phyloP scores from a whole-genome alignment of 1,140 invertebrate species.

The Phenacoccus solenopsis region DNA sequence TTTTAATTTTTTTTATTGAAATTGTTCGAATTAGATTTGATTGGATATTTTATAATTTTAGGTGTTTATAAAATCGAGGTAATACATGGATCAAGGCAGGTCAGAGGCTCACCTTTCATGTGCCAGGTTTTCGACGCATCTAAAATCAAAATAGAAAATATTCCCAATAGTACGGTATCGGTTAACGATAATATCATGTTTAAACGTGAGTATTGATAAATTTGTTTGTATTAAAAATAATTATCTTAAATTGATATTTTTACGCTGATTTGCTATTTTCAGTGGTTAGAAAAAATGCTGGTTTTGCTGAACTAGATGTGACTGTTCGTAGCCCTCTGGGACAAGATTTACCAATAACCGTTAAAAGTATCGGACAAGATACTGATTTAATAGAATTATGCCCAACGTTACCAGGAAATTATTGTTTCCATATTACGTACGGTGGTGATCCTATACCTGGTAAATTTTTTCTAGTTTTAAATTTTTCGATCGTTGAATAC shows the following conservation, averaged over 20 bases:
- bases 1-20: conserved; percentile 20
- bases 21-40: too few species aligned
- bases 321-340: conserved; percentile 80
- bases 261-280: conserved; percentile 31
- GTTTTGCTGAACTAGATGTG: conserved; percentile 78
- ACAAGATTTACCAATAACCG: conserved; percentile 67
- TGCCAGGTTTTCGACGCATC: conserved; percentile 89
- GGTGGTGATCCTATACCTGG: conserved; percentile 50
- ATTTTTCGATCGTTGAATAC: too few species aligned
- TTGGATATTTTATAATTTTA: too few species aligned
- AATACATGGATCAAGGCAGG: conserved; percentile 74
- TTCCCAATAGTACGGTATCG: conserved; percentile 62
- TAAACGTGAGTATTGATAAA: conserved; percentile 46
- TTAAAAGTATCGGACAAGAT: conserved; percentile 58
- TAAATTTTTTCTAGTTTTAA: conserved; percentile 14
- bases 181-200: conserved; percentile 73
- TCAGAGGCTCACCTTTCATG: conserved; percentile 89
- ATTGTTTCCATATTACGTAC: conserved; percentile 76
- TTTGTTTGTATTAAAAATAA: not conserved
- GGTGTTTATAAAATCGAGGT: conserved; percentile 74
- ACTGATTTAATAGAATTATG: conserved; percentile 67
- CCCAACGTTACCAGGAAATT: conserved; percentile 76
- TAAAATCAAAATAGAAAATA: conserved; percentile 55
- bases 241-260: not conserved
- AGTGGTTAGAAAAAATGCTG: conserved; percentile 78